Conservation (phyloP, 1,140 invertebrate species). For the Rhopalosiphum maidis region DNA sequence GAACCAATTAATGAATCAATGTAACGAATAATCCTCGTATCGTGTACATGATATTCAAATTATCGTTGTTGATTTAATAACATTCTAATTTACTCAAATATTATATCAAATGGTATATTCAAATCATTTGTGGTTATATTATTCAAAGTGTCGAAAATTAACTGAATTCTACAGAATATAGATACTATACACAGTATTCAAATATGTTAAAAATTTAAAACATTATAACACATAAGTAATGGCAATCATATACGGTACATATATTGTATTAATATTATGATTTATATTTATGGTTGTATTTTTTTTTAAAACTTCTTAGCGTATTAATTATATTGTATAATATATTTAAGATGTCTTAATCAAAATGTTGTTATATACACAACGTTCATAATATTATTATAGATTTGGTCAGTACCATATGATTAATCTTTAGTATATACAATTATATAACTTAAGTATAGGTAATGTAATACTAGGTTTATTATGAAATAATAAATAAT, state of each 20-base stretch:
- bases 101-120: neutral
- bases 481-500: neutral
- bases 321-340: neutral
- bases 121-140: neutral
- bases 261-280: neutral
- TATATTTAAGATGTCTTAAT: neutral
- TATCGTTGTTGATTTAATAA: neutral
- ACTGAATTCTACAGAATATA: neutral
- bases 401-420: neutral
- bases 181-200: neutral
- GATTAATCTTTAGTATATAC: neutral
- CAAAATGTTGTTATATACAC: neutral
- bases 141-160: neutral
- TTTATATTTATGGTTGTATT: neutral
- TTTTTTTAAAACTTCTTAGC: neutral
- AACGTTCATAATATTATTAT: neutral
- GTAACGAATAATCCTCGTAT: neutral
- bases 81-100: constrained; percentile 3
- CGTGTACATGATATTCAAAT: neutral
- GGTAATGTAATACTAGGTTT: neutral
- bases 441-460: neutral
- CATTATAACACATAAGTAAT: neutral
- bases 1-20: constrained; percentile 11
- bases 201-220: neutral
- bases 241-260: neutral